A percentile compares a stretch with the other conserved stretches of the same genome.
These are phyloP conservation scores for Bombycilla garrulus DNA, from an alignment of 2,113 vertebrate genomes.

Conservation along the genomic window DNA sequence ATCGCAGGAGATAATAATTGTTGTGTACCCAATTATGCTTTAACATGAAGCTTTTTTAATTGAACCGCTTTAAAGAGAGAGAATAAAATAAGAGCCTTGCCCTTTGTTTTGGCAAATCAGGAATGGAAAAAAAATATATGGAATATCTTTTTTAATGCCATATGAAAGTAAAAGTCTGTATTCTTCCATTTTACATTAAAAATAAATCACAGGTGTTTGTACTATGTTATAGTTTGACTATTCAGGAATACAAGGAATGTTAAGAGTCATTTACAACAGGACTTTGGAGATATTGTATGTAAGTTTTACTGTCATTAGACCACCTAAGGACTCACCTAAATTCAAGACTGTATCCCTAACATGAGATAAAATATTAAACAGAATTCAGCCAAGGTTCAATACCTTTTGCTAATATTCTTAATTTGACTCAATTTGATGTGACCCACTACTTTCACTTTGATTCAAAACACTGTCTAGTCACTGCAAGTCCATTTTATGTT, in stretches of 20 bases:
- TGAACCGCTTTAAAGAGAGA: background rate
- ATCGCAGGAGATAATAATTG: background rate
- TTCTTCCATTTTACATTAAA: background rate
- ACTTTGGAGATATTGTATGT: background rate
- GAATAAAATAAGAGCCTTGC: background rate
- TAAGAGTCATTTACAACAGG: rapidly evolving
- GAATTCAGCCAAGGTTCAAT: background rate
- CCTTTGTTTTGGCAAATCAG: background rate
- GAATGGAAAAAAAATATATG: background rate
- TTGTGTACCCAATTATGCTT: background rate
- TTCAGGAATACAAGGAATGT: background rate
- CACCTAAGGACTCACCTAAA: background rate
- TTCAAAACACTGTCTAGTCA: background rate
- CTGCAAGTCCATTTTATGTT: background rate
- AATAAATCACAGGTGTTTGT: background rate
- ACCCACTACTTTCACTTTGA: background rate
- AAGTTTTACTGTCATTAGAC: background rate
- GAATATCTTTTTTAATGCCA: background rate
- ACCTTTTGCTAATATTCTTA: background rate
- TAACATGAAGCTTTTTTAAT: background rate
- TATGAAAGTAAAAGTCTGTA: background rate
- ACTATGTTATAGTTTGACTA: background rate
- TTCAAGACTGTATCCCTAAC: background rate
- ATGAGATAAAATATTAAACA: background rate
- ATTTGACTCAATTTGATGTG: background rate